Evolutionary conservation across 2,797 vertebrate genomes (phyloP).

Genomic region (Natrix natrix): DNA sequence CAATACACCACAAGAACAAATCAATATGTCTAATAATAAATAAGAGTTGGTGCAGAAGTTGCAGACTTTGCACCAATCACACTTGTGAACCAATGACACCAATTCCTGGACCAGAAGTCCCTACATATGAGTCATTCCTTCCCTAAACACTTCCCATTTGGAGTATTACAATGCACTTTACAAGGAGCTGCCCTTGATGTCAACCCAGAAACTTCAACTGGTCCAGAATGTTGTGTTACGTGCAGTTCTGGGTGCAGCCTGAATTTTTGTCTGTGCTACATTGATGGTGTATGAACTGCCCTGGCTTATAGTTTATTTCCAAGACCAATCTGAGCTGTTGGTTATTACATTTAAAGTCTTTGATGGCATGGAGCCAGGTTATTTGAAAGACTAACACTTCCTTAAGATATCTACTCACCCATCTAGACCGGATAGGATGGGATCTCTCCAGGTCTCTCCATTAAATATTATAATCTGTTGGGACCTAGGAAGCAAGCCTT

Average conservation of each 20-base stretch:
- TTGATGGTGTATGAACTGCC: background rate
- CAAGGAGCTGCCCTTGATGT: background rate
- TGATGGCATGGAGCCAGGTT: background rate
- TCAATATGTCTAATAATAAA: background rate
- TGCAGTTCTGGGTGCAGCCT: background rate
- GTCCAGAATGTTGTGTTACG: background rate
- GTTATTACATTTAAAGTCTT: background rate
- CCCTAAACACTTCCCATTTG: background rate
- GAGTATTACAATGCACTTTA: background rate
- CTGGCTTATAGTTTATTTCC: background rate
- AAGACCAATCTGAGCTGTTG: background rate
- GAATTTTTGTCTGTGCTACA: background rate
- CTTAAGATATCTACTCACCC: background rate
- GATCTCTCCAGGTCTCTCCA: background rate
- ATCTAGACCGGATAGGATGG: background rate
- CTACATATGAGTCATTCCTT: background rate
- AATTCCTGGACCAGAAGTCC: background rate
- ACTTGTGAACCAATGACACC: background rate
- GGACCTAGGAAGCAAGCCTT: background rate
- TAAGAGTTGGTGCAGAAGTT: background rate
- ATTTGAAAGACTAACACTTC: background rate
- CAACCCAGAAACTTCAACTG: background rate
- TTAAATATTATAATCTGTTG: background rate
- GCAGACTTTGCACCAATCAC: background rate
- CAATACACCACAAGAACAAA: background rate